These are phyloP conservation scores for Perca flavescens DNA, from an alignment of 2,113 vertebrate species.

Conservation along the genomic window DNA sequence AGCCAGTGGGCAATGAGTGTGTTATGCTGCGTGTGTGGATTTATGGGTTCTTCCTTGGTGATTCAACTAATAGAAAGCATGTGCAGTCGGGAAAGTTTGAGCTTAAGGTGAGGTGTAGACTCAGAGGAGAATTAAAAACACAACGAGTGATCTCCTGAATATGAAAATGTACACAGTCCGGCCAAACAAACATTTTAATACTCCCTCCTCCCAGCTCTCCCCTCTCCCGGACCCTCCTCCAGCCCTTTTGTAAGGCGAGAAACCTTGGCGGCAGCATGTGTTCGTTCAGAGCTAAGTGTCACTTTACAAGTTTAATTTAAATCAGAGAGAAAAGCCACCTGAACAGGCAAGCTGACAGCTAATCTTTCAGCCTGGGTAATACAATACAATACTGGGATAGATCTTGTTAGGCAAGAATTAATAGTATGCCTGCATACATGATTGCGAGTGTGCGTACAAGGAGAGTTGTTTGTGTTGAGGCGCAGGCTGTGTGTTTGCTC, in stretches of 20 bases:
- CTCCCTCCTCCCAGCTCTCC: slow-evolving; percentile 50
- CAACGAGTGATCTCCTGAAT: slow-evolving; percentile 7
- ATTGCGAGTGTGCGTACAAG: neutral
- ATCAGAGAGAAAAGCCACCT: slow-evolving; percentile 1
- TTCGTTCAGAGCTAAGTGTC: neutral
- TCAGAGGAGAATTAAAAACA: slow-evolving; percentile 43
- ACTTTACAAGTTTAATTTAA: slow-evolving; percentile 5
- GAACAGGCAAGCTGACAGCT: neutral
- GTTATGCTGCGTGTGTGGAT: slow-evolving; percentile 10
- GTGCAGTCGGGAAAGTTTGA: slow-evolving; percentile 29
- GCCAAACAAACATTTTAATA: slow-evolving; percentile 33
- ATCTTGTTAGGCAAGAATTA: neutral
- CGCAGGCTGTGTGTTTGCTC: slow-evolving; percentile 2
- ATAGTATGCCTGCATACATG: neutral
- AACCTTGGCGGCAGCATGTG: slow-evolving; percentile 3
- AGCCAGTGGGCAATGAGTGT: slow-evolving; percentile 29
- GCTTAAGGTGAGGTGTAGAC: slow-evolving; percentile 51
- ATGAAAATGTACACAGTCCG: neutral
- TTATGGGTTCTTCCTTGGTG: slow-evolving; percentile 39
- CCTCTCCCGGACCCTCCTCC: slow-evolving; percentile 49
- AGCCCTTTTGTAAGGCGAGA: slow-evolving; percentile 1
- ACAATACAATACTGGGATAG: neutral
- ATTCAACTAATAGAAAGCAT: slow-evolving; percentile 71
- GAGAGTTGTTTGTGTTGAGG: slow-evolving; percentile 1
- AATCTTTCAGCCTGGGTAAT: neutral